A percentile compares a stretch with the other conserved stretches of the same genome.
These are phyloP conservation scores for Standfussiana lucernea DNA, from an alignment of 2,888 invertebrate species.

Conservation along the genomic window DNA sequence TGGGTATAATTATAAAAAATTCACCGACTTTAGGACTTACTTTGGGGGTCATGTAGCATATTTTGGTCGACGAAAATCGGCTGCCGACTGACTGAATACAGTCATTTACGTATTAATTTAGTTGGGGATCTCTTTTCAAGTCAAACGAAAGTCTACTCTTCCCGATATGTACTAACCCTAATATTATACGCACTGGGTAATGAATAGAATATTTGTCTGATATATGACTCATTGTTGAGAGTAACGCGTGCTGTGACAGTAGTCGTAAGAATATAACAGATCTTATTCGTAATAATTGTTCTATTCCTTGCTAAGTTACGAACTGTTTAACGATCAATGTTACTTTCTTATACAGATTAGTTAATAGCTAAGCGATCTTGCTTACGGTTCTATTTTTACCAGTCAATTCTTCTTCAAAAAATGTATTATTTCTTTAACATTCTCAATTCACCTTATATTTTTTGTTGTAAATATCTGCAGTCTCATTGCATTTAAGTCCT, in stretches of 20 bases:
- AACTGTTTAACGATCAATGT: slow-evolving; percentile 1
- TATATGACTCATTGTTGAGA: slow-evolving; percentile 19
- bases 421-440: slow-evolving; percentile 5
- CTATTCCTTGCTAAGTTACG: slow-evolving; percentile 15
- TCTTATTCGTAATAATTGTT: slow-evolving; percentile 34
- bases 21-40: neutral
- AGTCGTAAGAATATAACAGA: slow-evolving; percentile 14
- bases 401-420: slow-evolving; percentile 26
- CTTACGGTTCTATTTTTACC: slow-evolving; percentile 25
- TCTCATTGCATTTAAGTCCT: slow-evolving; percentile 20
- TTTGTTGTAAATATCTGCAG: slow-evolving; percentile 42
- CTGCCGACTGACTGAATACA: neutral
- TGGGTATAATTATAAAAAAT: neutral
- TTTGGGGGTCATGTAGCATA: neutral
- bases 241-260: slow-evolving; percentile 39
- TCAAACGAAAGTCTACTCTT: neutral
- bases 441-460: slow-evolving; percentile 16
- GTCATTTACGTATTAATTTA: neutral
- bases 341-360: slow-evolving; percentile 6
- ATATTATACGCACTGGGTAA: neutral
- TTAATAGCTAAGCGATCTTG: slow-evolving; percentile 8
- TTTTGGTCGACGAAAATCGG: slow-evolving; percentile 5
- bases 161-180: slow-evolving; percentile 2
- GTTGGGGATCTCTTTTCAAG: neutral
- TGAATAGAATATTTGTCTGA: neutral